Base-by-base conservation (phyloP, 1,140 invertebrate genomes). In the Notospermus geniculatus region DNA sequence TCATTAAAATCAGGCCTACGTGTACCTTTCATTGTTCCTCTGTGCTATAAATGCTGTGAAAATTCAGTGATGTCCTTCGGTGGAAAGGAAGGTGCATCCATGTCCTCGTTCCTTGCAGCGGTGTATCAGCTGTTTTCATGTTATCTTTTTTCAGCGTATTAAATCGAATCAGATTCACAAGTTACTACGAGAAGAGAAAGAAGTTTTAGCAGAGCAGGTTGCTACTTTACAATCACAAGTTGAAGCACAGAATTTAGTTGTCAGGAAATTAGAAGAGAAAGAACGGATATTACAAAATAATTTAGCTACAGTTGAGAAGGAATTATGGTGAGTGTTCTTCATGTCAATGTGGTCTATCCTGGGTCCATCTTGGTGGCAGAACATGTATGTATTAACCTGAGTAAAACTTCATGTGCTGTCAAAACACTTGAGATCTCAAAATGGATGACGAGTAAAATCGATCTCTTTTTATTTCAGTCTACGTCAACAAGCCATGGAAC, bases 131-230 rank as follows among this genome's bases (percentile, higher is more conserved):
- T 23, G 22, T 17, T 53, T 23, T 55, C 5, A 11, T 28, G 2
- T 30, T 50, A 2, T 46, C 36, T 50, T n/a, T 2, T 54, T 59
- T 22, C 62, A 80, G 79, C 80, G 93, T 57, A 98, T 98, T 56
- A 98, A 98, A 80, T 92, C 94, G 4, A 97, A 97, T 81, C 94
- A 97, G 69, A 85, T 97, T 59, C 93, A 97, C 74, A 97, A 97
- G 78, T 80, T 98, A 60, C 86, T 97, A 29, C 82, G 92, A 22
- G 96, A 98, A 76, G 95, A 99, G 79, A 94, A 95, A 74, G 91
- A 94, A 71, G 87, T 92, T 36, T 75, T 95, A 9, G 89, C 90
- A 59, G 92, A 96, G 70, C 92, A 95, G 82, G 91, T 93, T 29
- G 83, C 86, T n/a, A 92, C 91, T 0, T 81, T 93, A n/a, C 90